A percentile compares a stretch with the other conserved stretches of the same genome.
These are phyloP conservation scores for Pteronura brasiliensis DNA, from an alignment of 2,113 vertebrate genomes.

Conservation along the genomic window DNA sequence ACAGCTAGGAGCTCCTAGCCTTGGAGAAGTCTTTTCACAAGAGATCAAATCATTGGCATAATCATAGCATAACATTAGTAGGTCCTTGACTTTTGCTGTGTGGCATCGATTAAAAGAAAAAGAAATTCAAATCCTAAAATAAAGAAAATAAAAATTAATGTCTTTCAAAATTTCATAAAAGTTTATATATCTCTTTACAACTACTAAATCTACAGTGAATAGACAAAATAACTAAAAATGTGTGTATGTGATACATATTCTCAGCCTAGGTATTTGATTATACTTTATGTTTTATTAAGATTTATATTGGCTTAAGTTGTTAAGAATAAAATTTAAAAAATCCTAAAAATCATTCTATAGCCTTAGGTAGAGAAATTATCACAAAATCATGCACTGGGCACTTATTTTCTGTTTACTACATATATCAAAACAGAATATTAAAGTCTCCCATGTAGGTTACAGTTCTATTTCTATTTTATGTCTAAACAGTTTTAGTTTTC, in stretches of 20 bases:
- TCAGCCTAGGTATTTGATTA: not conserved
- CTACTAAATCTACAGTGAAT: not conserved
- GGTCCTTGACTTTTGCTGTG: not conserved
- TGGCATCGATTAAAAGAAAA: not conserved
- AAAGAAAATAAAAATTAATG: not conserved
- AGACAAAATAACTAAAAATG: not conserved
- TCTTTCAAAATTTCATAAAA: not conserved
- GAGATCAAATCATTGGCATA: not conserved
- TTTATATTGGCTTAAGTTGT: not conserved
- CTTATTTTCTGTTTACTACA: not conserved
- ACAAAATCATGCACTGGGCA: not conserved
- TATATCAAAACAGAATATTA: not conserved
- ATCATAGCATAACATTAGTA: not conserved
- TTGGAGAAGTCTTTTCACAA: slow-evolving; percentile 12
- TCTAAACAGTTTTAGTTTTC: not conserved
- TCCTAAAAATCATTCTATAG: not conserved
- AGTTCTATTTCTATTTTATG: not conserved
- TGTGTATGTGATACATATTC: not conserved
- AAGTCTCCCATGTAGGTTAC: not conserved
- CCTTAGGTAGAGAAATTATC: not conserved
- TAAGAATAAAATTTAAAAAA: not conserved
- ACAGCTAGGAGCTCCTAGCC: slow-evolving; percentile 70
- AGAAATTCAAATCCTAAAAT: not conserved
- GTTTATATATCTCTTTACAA: not conserved
- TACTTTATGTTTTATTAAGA: not conserved